Evolutionary conservation across 2,888 invertebrate species (phyloP), one percentile per base, ranked within the genome.

Genomic region (Prosopocoilus inquinatus): DNA sequence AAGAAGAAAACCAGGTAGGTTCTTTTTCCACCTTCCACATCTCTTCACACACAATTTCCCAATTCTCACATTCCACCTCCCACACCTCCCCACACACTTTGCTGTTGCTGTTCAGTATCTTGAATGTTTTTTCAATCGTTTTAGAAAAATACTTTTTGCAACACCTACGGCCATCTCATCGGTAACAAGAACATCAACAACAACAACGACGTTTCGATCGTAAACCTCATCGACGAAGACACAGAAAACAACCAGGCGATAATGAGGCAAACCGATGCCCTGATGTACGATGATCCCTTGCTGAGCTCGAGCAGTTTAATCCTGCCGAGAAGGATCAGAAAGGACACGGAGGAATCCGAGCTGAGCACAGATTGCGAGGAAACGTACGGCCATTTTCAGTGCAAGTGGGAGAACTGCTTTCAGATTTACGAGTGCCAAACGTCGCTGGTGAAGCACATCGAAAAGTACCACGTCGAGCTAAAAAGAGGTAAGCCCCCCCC

Each of bases 391-490:
- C 67, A 69, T 12, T 74, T 78, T 50, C 78, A 80, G 64, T 96
- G 96, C 73, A 84, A 87, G 65, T 96, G 96, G 96, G 86, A 89
- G 57, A 87, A 88, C 56, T 96, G 96, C 73, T 88, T 87, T 65
- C 84, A 86, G 67, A 83, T 85, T 64, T 95, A 92, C 76, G 82
- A 87, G 2, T 87, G 87, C 63, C 94, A 95, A 73, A 87, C 82
- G 50, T 84, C 87, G 5, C 80, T 96, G 58, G 92, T 93, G 1
- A 84, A 86, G 53, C 93, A 93, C 67, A 93, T 93, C 48, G 92
- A 92, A 70, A 88, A 89, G 68, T 82, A 85, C 41, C 96, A 97
- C 74, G 92, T 97, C 36, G 95, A 96, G 72, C 83, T 88, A 67
- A 91, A 83, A 75, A 88, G 85, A 82, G 84, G 84, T 83, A 72